These are phyloP conservation scores for Macheiramphus alcinus DNA, from an alignment of 2,113 vertebrate genomes.

Conservation along the genomic window DNA sequence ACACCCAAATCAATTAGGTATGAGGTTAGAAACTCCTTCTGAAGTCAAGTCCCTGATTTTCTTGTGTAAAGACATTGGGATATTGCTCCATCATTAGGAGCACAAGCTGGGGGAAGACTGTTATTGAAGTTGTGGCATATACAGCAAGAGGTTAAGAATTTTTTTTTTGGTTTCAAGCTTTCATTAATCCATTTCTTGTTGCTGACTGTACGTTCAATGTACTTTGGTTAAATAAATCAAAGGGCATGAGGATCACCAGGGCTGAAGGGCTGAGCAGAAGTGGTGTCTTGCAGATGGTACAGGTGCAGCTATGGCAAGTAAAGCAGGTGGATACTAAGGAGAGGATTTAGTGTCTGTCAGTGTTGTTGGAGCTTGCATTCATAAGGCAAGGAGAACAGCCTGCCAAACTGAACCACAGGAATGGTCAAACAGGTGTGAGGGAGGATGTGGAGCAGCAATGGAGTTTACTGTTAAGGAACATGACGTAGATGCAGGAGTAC, in stretches of 20 bases:
- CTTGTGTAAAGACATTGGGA: background rate
- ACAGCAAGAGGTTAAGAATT: background rate
- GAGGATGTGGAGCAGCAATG: background rate
- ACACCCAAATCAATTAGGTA: background rate
- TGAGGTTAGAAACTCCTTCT: background rate
- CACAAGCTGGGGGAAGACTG: background rate
- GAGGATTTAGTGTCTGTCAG: background rate
- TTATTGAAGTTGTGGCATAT: background rate
- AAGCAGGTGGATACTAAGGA: background rate
- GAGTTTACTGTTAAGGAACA: background rate
- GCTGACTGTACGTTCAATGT: background rate
- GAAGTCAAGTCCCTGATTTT: background rate
- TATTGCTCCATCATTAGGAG: background rate
- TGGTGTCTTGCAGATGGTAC: background rate
- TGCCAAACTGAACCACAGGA: background rate
- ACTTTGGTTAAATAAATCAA: background rate
- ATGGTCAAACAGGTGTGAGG: background rate
- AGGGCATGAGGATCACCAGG: background rate
- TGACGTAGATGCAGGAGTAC: background rate
- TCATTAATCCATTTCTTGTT: background rate
- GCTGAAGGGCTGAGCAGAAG: background rate
- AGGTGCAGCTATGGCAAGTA: background rate
- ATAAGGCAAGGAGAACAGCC: background rate
- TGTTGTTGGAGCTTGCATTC: background rate
- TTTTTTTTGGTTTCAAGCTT: background rate